phyloP scores from a whole-genome alignment of 2,888 invertebrate species.

The Tuberolachnus salignus region DNA sequence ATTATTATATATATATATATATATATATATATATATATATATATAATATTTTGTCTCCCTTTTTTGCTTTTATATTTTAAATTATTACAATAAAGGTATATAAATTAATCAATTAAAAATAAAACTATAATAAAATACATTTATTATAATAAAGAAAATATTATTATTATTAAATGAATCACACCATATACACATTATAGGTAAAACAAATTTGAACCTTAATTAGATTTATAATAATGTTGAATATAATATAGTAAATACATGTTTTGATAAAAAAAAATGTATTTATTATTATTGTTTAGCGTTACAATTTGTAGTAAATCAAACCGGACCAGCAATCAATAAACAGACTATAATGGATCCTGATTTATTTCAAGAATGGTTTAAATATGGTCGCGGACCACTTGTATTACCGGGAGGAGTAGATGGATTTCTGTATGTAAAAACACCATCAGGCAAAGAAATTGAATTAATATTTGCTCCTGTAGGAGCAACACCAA shows the following conservation, averaged over 20 bases:
- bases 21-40: too few species aligned
- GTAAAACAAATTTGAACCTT: background rate
- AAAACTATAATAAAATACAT: too few species aligned
- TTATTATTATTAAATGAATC: too few species aligned
- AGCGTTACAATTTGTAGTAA: conserved; percentile 65
- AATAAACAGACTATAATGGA: conserved; percentile 52
- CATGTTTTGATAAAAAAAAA: background rate
- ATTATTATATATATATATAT: too few species aligned
- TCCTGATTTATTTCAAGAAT: conserved; percentile 57
- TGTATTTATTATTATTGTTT: background rate
- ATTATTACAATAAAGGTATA: too few species aligned
- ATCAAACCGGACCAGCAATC: conserved; percentile 61
- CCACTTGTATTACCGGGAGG: conserved; percentile 67
- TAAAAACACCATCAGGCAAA: conserved; percentile 68
- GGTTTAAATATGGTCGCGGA: conserved; percentile 58
- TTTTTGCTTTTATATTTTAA: too few species aligned
- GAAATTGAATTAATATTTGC: conserved; percentile 75
- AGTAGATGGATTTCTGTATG: conserved; percentile 68
- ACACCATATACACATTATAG: too few species aligned
- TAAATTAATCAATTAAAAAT: too few species aligned
- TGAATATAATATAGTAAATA: background rate
- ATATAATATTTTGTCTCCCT: too few species aligned
- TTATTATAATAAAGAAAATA: too few species aligned
- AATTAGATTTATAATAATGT: background rate
- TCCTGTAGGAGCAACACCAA: conserved; percentile 68